Conservation (phyloP, 2,797 vertebrate species). For the Malurus splendens region DNA sequence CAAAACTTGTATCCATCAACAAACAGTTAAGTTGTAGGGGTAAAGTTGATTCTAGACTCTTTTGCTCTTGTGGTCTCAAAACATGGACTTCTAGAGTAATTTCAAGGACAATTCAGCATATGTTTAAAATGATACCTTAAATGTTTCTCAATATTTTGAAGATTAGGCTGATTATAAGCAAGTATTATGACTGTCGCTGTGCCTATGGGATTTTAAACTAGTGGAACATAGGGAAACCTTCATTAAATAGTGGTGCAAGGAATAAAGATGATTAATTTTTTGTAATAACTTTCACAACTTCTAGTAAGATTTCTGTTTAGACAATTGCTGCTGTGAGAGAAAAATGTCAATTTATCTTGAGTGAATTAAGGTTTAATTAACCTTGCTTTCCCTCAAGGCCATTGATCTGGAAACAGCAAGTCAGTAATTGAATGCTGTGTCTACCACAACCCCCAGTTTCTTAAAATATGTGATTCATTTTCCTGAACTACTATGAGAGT, state of each 20-base stretch:
- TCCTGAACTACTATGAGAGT: not conserved
- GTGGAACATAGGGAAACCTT: not conserved
- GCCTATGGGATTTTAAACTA: not conserved
- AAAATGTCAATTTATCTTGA: slow-evolving; percentile 60
- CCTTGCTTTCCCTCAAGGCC: slow-evolving; percentile 48
- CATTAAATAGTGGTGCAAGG: not conserved
- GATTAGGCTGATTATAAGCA: not conserved
- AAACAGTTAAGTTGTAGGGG: not conserved
- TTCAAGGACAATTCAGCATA: not conserved
- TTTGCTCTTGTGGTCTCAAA: not conserved
- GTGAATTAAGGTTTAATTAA: slow-evolving; percentile 67
- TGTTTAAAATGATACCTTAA: not conserved
- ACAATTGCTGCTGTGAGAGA: slow-evolving; percentile 36
- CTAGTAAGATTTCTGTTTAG: slow-evolving; percentile 34
- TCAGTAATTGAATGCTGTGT: slow-evolving; percentile 51
- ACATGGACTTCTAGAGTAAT: not conserved
- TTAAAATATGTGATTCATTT: slow-evolving; percentile 1
- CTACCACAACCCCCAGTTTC: not conserved
- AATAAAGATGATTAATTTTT: not conserved
- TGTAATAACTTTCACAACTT: slow-evolving; percentile 11
- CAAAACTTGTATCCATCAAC: not conserved
- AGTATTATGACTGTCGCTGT: not conserved
- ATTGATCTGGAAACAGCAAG: slow-evolving; percentile 60
- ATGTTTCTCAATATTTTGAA: not conserved
- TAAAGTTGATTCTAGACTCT: not conserved